Percentiles rank a stretch among this genome's conserved stretches.
phyloP scores from a whole-genome alignment of 2,797 vertebrate genomes.

The Lithobates pipiens region DNA sequence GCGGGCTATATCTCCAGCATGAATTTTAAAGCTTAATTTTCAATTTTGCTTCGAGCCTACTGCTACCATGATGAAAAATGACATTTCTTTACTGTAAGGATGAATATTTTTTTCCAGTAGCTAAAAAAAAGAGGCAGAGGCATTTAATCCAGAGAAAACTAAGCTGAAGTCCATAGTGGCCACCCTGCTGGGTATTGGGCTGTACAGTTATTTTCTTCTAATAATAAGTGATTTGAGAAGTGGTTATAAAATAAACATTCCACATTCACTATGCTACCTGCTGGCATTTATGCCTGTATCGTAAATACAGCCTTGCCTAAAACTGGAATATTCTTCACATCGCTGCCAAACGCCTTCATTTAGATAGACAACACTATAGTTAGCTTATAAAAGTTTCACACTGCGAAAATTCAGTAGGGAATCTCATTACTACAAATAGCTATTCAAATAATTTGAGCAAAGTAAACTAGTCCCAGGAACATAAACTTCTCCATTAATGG shows the following conservation, averaged over 20 bases:
- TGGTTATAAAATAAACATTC: slow-evolving; percentile 34
- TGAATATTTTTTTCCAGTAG: not conserved
- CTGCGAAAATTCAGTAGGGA: slow-evolving; percentile 20
- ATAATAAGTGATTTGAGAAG: slow-evolving; percentile 19
- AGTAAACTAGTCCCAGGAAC: not conserved
- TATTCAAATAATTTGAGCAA: not conserved
- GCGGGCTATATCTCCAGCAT: not conserved
- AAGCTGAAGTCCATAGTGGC: not conserved
- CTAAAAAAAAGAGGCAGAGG: not conserved
- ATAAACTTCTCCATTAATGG: not conserved
- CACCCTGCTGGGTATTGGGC: slow-evolving; percentile 13
- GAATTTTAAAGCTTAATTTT: not conserved
- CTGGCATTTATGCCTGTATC: slow-evolving; percentile 11
- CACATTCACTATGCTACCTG: slow-evolving; percentile 21
- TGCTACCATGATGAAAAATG: not conserved
- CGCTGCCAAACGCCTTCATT: slow-evolving; percentile 23
- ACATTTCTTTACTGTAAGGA: not conserved
- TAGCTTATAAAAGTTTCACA: slow-evolving; percentile 24
- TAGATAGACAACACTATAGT: not conserved
- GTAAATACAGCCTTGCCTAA: slow-evolving; percentile 9
- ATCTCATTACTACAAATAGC: slow-evolving; percentile 12
- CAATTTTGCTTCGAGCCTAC: not conserved
- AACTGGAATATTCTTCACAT: slow-evolving; percentile 15
- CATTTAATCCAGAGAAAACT: slow-evolving; percentile 11
- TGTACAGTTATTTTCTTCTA: slow-evolving; percentile 9